Evolutionary conservation across 2,113 vertebrate species (phyloP).

Genomic region (Micronycteris hirsuta): DNA sequence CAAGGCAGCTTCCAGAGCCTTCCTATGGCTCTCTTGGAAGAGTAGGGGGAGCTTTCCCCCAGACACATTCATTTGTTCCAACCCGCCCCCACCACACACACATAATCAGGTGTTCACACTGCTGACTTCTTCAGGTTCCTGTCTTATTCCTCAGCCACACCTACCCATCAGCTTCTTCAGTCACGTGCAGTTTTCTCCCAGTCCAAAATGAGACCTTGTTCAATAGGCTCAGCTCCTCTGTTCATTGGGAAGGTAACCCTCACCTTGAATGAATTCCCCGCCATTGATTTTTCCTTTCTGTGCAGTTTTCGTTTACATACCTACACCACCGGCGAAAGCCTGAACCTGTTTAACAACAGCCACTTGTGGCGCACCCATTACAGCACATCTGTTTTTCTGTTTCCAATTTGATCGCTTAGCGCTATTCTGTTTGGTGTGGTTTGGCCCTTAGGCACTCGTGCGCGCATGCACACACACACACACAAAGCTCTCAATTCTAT

Average conservation of each 20-base stretch:
- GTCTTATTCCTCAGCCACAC: not conserved
- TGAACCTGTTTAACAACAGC: constrained; percentile 60
- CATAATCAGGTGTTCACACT: not conserved
- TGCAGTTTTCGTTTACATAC: constrained; percentile 22
- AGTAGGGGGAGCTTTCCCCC: not conserved
- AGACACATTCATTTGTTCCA: not conserved
- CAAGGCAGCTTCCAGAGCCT: not conserved
- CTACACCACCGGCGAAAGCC: constrained; percentile 27
- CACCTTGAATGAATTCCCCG: not conserved
- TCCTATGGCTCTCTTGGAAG: not conserved
- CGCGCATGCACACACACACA: no score
- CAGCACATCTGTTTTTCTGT: constrained; percentile 67
- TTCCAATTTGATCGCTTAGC: constrained; percentile 58
- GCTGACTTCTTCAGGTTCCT: not conserved
- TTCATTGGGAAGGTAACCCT: not conserved
- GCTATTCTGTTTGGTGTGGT: constrained; percentile 67
- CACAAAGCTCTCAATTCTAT: not conserved
- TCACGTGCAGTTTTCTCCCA: not conserved
- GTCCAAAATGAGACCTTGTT: not conserved
- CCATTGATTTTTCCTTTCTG: not conserved
- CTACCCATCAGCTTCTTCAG: not conserved
- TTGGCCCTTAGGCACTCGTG: constrained; percentile 32
- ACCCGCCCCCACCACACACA: not conserved
- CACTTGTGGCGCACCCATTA: constrained; percentile 57
- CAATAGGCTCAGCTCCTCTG: not conserved